phyloP scores from a whole-genome alignment of 2,113 vertebrate species.

The Gavia stellata region DNA sequence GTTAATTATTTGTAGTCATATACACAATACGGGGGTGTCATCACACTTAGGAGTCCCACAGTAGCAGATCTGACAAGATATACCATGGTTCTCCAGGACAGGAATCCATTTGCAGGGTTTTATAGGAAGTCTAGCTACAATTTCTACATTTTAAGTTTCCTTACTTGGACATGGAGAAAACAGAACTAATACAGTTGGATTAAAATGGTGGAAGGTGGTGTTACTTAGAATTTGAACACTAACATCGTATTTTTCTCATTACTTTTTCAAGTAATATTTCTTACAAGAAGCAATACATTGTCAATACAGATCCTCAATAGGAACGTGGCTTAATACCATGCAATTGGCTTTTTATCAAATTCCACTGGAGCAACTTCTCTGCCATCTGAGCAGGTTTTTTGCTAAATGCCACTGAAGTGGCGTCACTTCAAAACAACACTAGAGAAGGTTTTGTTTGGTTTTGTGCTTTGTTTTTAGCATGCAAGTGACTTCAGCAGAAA shows the following conservation, averaged over 20 bases:
- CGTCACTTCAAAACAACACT: constrained; percentile 70
- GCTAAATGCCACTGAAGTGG: constrained; percentile 72
- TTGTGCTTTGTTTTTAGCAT: constrained; percentile 47
- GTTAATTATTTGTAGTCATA: neutral
- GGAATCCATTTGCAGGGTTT: neutral
- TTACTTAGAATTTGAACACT: neutral
- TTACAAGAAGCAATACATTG: constrained; percentile 50
- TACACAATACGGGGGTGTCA: neutral
- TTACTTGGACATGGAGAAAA: neutral
- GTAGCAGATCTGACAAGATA: neutral
- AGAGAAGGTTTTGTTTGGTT: constrained; percentile 66
- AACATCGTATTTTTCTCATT: neutral
- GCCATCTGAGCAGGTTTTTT: constrained; percentile 73
- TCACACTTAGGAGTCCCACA: neutral
- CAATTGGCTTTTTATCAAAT: constrained; percentile 67
- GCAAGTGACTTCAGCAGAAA: constrained; percentile 15
- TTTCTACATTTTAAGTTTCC: neutral
- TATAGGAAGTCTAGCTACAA: neutral
- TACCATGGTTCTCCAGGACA: neutral
- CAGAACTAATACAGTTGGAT: neutral
- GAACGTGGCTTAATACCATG: constrained; percentile 65
- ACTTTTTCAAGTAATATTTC: constrained; percentile 16
- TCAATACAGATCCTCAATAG: constrained; percentile 69
- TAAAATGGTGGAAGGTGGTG: neutral
- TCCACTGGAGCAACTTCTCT: constrained; percentile 70